These are phyloP conservation scores for Stramonita haemastoma DNA, from an alignment of 2,888 invertebrate species.

Conservation along the genomic window DNA sequence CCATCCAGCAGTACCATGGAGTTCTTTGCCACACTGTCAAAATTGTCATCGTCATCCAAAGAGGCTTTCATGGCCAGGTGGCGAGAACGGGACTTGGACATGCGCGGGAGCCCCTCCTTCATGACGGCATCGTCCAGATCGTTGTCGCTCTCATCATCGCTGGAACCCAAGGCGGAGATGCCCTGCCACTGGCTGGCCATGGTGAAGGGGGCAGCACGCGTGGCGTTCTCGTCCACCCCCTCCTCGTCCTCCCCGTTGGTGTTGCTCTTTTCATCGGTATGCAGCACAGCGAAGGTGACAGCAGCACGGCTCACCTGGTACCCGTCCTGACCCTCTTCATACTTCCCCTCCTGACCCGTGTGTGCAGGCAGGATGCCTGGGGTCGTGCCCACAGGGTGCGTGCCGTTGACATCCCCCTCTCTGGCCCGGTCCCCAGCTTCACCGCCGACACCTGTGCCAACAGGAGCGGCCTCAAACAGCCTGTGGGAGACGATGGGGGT, in stretches of 20 bases:
- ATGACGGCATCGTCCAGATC: constrained; percentile 56
- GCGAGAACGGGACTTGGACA: constrained; percentile 58
- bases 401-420: not conserved
- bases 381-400: not conserved
- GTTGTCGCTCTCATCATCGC: constrained; percentile 80
- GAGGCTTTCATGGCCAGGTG: constrained; percentile 61
- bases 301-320: constrained; percentile 61
- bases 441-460: not conserved
- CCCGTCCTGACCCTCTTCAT: constrained; percentile 19
- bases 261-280: constrained; percentile 70
- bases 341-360: not conserved
- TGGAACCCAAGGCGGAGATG: constrained; percentile 92
- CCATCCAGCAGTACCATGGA: constrained; percentile 65
- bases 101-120: constrained; percentile 53
- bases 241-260: constrained; percentile 70
- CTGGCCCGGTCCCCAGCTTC: not conserved
- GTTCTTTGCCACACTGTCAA: constrained; percentile 67
- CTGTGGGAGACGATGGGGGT: not conserved
- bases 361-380: not conserved
- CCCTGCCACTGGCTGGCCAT: constrained; percentile 95
- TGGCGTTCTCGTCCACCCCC: constrained; percentile 75
- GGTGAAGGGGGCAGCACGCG: constrained; percentile 82
- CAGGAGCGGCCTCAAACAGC: not conserved
- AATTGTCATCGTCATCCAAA: constrained; percentile 68
- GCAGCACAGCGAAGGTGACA: constrained; percentile 68